Percentiles rank a stretch among this genome's conserved stretches.
These are phyloP conservation scores for Osmerus eperlanus DNA, from an alignment of 2,113 vertebrate species.

Conservation along the genomic window DNA sequence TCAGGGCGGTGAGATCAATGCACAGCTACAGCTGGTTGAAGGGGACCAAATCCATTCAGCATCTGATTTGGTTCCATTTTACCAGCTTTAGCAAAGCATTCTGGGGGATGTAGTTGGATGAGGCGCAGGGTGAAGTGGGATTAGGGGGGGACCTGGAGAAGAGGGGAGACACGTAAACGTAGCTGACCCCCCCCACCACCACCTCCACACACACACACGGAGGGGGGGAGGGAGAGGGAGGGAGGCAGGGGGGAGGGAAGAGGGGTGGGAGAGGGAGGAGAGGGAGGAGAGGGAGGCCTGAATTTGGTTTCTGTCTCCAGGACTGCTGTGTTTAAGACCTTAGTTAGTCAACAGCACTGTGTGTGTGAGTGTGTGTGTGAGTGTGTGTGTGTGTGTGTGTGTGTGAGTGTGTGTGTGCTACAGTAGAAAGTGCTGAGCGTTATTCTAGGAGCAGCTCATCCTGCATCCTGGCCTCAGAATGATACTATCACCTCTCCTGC, in stretches of 20 bases:
- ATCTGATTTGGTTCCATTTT: constrained; percentile 99
- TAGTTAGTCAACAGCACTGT: neutral
- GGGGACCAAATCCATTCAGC: constrained; percentile 94
- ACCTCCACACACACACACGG: no score
- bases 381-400: constrained; percentile 26
- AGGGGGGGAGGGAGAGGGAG: neutral
- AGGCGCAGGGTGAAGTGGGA: neutral
- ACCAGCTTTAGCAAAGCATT: constrained; percentile 99
- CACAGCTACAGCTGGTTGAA: constrained; percentile 99
- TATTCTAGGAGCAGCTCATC: constrained; percentile 58
- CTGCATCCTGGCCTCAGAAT: no score
- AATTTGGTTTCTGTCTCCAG: neutral
- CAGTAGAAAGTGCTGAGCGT: constrained; percentile 44
- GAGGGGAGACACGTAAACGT: neutral
- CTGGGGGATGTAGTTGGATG: constrained; percentile 41
- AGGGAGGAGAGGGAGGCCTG: neutral
- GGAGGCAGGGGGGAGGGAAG: constrained; percentile 18
- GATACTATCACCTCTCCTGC: neutral
- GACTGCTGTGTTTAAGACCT: neutral
- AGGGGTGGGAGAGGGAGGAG: constrained; percentile 13
- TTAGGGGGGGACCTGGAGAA: neutral
- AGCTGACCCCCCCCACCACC: no score
- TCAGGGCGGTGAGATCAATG: constrained; percentile 78
- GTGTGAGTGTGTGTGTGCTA: constrained; percentile 30
- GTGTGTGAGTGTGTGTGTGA: constrained; percentile 15